These are phyloP conservation scores for Trichechus manatus DNA, from an alignment of 2,113 vertebrate species.

Conservation along the genomic window DNA sequence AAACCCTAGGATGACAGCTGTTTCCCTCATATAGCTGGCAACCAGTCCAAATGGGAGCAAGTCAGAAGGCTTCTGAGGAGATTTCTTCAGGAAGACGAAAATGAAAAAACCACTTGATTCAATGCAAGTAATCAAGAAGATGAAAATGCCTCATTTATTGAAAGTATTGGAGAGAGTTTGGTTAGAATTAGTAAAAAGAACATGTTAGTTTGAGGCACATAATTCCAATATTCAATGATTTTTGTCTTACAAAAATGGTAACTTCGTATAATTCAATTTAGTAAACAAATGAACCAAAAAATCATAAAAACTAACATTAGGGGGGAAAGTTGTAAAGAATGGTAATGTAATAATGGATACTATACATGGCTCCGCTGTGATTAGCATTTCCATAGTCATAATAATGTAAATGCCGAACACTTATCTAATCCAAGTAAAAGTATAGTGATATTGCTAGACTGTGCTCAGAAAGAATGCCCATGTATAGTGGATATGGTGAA, in stretches of 20 bases:
- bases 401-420: neutral
- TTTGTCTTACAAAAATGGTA: neutral
- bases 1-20: neutral
- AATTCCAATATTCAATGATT: neutral
- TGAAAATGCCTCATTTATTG: neutral
- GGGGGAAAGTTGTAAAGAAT: neutral
- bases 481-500: neutral
- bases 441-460: neutral
- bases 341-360: neutral
- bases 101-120: neutral
- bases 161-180: neutral
- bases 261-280: neutral
- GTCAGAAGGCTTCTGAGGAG: neutral
- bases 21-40: neutral
- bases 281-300: neutral
- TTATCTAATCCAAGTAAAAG: neutral
- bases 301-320: conserved; percentile 3
- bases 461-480: neutral
- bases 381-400: neutral
- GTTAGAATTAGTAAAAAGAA: neutral
- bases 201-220: neutral
- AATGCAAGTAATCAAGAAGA: neutral
- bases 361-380: neutral
- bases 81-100: neutral
- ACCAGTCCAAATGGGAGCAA: neutral